phyloP scores from a whole-genome alignment of 2,888 invertebrate genomes.

The Lamellibrachia satsuma region DNA sequence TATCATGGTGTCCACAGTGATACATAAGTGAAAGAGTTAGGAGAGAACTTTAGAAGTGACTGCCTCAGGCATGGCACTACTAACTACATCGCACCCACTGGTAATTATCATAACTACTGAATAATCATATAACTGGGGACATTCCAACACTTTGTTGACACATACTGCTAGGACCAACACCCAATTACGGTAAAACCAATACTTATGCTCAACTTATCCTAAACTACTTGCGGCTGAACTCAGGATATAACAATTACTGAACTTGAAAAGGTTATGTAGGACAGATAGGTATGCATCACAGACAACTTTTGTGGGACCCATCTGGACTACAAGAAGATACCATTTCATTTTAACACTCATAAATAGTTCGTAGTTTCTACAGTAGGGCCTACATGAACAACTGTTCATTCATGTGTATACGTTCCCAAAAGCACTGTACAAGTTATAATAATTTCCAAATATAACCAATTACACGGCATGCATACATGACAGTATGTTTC shows the following conservation, averaged over 20 bases:
- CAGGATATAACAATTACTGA: too few species aligned
- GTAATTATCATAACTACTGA: background rate
- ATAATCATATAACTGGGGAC: background rate
- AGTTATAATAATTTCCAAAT: background rate
- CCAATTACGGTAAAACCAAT: background rate
- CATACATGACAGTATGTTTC: background rate
- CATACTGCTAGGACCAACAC: background rate
- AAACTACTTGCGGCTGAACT: too few species aligned
- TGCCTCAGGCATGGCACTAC: background rate
- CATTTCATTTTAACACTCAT: background rate
- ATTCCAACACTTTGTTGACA: conserved; percentile 8
- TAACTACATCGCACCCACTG: background rate
- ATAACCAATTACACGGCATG: background rate
- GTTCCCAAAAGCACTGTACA: background rate
- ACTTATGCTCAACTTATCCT: background rate
- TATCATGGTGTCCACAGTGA: background rate
- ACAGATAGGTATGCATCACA: too few species aligned
- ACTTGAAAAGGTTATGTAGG: too few species aligned
- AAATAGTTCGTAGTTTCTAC: background rate
- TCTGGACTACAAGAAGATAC: too few species aligned
- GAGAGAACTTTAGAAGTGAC: background rate
- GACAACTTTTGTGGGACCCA: too few species aligned
- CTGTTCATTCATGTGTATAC: background rate
- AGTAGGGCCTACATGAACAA: background rate
- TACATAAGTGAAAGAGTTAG: background rate